A percentile compares a stretch with the other conserved stretches of the same genome.
These are phyloP conservation scores for Harpalus rufipes DNA, from an alignment of 2,888 invertebrate genomes.

Conservation along the genomic window DNA sequence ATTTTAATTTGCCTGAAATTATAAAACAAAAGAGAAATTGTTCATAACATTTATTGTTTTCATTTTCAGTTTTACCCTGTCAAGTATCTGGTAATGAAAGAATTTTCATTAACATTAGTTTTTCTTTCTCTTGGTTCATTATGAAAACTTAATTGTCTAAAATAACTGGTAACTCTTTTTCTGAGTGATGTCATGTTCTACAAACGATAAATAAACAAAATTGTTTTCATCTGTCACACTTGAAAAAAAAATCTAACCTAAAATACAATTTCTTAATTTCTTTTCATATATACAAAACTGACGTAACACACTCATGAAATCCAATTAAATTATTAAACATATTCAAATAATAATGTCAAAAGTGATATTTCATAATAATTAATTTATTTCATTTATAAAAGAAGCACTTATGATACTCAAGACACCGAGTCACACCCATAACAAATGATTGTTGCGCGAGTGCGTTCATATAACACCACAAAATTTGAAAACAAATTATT, in stretches of 20 bases:
- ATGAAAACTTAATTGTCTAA: constrained; percentile 85
- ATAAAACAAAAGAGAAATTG: constrained; percentile 4
- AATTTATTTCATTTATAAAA: constrained; percentile 35
- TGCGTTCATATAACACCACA: not conserved
- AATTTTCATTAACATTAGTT: constrained; percentile 79
- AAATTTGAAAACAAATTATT: too few relatives aligned
- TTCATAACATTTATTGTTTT: constrained; percentile 32
- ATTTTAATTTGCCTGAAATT: constrained; percentile 73
- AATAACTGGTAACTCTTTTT: constrained; percentile 85
- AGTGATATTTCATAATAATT: constrained; percentile 45
- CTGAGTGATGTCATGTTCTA: constrained; percentile 83
- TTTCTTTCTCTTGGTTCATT: constrained; percentile 80
- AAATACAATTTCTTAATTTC: constrained; percentile 22
- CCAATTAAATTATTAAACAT: constrained; percentile 26
- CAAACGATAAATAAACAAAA: constrained; percentile 34
- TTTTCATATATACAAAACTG: constrained; percentile 21
- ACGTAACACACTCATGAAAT: constrained; percentile 2
- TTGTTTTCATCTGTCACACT: constrained; percentile 50
- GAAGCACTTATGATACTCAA: constrained; percentile 35
- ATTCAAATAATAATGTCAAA: constrained; percentile 25
- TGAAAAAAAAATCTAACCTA: constrained; percentile 57
- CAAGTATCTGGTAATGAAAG: constrained; percentile 85
- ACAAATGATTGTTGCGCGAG: constrained; percentile 5
- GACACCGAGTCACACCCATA: constrained; percentile 62
- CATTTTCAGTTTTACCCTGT: constrained; percentile 80